Base-by-base conservation (phyloP, 1,140 invertebrate species). In the Copidosoma floridanum region DNA sequence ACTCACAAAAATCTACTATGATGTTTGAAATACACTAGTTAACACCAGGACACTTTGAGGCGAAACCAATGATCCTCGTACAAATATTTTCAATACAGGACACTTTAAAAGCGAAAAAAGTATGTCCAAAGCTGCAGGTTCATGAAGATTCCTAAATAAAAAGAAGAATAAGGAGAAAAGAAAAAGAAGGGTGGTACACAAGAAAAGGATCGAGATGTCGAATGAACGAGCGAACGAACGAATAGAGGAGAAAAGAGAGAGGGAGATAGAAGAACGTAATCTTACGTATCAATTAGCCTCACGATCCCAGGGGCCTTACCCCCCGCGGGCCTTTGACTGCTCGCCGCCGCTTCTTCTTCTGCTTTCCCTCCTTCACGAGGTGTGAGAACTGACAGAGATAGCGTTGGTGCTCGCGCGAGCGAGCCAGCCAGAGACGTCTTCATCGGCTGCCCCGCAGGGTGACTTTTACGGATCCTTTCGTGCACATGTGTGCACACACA, bases 281-380 rank as follows among this genome's bases (percentile, higher is more conserved):
- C 76, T 79, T 79, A 79, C 77, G 78, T 80, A 80, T 80, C 78
- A 80, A 80, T 80, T 80, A 80, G 78, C 74, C 75, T 72, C 75
- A 75, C 72, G 74, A 72, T 77, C 72, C 72, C 71, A 75, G 73
- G 73, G 75, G 73, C 69, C 70, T 75, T 78, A 78, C 77, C 78
- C 78, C 77, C 78, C 76, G 78, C 76, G 77, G 78, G 76, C 77
- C 78, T 79, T 80, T 79, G 77, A 79, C 78, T 76, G 76, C 70
- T 65, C 65, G 74, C 77, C 77, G 77, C 77, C 71, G 65, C 72
- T 68, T 29, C 29, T 14, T 16, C 27, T 71, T 69, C 71, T 69
- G n/a, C n/a, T n/a, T n/a, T n/a, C n/a, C n/a, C n/a, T n/a, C n/a
- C n/a, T n/a, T n/a, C n/a, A n/a, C 68, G 69, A 78, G 76, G 76